These are phyloP conservation scores for Akabosia matsudoensis DNA, from an alignment of 1,140 invertebrate genomes.

Conservation along the genomic window DNA sequence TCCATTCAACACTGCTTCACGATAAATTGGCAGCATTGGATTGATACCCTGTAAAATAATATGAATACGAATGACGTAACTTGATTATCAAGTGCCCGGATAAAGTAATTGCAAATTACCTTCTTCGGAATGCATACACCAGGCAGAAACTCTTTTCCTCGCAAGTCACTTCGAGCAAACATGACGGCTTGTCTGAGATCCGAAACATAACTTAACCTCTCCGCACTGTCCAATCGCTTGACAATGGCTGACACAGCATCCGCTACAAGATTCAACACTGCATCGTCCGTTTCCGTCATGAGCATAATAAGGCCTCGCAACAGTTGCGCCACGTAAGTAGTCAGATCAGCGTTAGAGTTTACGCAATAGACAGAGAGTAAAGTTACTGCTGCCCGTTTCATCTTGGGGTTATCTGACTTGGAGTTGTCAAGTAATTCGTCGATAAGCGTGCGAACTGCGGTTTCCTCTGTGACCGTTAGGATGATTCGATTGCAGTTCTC, in stretches of 20 bases:
- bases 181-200: conserved; percentile 88
- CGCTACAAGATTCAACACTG: conserved; percentile 80
- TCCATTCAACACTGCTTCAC: conserved; percentile 93
- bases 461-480: conserved; percentile 81
- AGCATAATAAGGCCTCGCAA: conserved; percentile 80
- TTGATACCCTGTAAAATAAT: conserved; percentile 70
- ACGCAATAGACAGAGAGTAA: conserved; percentile 85
- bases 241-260: conserved; percentile 86
- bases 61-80: conserved; percentile 39
- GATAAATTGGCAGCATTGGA: conserved; percentile 88
- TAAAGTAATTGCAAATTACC: too few species aligned
- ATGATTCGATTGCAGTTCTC: conserved; percentile 78
- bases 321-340: conserved; percentile 80
- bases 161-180: conserved; percentile 82
- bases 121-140: conserved; percentile 90
- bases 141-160: conserved; percentile 73
- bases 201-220: conserved; percentile 76
- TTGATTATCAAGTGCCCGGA: too few species aligned
- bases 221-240: conserved; percentile 74
- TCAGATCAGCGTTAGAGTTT: conserved; percentile 80
- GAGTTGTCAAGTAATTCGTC: conserved; percentile 83
- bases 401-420: conserved; percentile 60
- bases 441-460: conserved; percentile 80
- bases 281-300: conserved; percentile 74
- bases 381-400: conserved; percentile 74